Base-by-base conservation (phyloP, 2,888 invertebrate species). In the Sipha maydis region DNA sequence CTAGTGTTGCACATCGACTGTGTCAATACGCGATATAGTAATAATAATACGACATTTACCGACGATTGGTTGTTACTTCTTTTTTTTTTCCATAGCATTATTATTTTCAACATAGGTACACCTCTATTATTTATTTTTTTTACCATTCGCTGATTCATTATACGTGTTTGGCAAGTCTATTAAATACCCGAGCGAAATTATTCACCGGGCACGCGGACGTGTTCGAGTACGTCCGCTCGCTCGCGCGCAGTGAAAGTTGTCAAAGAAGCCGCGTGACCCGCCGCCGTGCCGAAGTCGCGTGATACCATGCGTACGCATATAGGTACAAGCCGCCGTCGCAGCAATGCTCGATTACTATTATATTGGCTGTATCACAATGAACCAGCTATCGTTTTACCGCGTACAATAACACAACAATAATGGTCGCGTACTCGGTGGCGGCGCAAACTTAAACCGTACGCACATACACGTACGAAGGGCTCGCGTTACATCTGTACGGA, bases 191-290 rank as follows among this genome's bases (percentile, higher is more conserved):
- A 76, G 31, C 77, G 77, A 77, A 77, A 85, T 67, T 41, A 21
- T 84, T 84, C 28, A 76, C 61, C 61, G 75, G 73, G 34, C 79
- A 75, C 73, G 41, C 73, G 73, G 34, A 34, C 73, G 41, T 0
- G 25, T 17, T 8, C 41, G 61, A 14, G 25, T 25, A 38, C n/a
- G 76, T n/a, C 11, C 76, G 82, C 67, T 34, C 28, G 54, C 25
- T 41, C 69, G 54, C 28, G 31, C 78, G 19, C 69, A 86, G 85
- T 86, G 85, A 86, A 86, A 86, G 85, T 86, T 79, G 85, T 86
- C 85, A 86, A 86, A 86, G 78, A 56, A 71, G 75, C 79, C 75
- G 71, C 85, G 69, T 76, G 79, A 79, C 56, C 79, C 48, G 41
- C 54, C 28, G 78, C 67, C 76, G 84, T 4, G 56, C 19, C 19